Evolutionary conservation across 2,113 vertebrate species (phyloP).

Genomic region (Mesocricetus auratus): DNA sequence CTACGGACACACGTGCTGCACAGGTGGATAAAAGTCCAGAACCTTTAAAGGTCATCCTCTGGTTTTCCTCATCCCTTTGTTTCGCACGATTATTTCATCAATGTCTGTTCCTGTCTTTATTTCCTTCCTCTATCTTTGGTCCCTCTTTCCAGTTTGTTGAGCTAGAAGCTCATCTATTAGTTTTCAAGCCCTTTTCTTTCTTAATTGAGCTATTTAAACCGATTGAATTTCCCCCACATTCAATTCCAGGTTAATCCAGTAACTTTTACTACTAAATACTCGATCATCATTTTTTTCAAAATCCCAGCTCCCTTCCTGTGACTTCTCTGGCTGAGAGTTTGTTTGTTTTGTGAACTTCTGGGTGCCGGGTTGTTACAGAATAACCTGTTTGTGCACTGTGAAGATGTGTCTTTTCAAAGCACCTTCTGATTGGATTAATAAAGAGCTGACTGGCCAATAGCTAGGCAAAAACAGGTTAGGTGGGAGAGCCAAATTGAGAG

Average conservation of each 20-base stretch:
- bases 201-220: neutral
- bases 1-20: neutral
- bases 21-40: fast-evolving
- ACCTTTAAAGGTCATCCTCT: too few species aligned
- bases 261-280: neutral
- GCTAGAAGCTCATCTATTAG: neutral
- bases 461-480: too few species aligned
- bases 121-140: neutral
- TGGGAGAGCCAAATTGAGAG: too few species aligned
- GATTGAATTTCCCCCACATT: neutral
- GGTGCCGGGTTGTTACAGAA: too few species aligned
- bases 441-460: too few species aligned
- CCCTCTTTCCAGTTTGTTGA: neutral
- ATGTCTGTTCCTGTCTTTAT: neutral
- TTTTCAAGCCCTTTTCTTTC: neutral
- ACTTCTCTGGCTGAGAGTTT: neutral
- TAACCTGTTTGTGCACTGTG: too few species aligned
- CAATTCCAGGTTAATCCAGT: neutral
- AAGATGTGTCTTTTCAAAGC: too few species aligned
- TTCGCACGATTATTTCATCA: neutral
- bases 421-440: too few species aligned
- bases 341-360: neutral
- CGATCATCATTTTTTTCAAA: neutral
- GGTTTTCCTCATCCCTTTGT: neutral
- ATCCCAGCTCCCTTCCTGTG: neutral